Evolutionary conservation across 2,888 invertebrate genomes (phyloP), one percentile per base, ranked within the genome.

Genomic region (Pinctada fucata): DNA sequence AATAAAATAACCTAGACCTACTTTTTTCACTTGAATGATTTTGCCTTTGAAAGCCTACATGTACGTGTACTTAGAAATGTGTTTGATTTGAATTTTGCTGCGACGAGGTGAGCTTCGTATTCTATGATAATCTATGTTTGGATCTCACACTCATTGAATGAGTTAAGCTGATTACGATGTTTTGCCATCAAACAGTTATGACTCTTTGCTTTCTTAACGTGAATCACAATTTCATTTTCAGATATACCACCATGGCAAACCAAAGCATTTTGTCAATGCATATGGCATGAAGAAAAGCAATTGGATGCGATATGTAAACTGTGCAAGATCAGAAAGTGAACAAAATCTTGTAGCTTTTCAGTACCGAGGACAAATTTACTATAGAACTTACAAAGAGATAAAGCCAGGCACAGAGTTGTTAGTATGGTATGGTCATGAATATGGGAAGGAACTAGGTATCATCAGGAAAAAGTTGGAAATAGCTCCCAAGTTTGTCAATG

Each of bases 241-340:
- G 90, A 83, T 90, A 8, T 84, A 82, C 68, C 77, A 78, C 31
- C 80, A 86, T 16, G 86, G 88, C 13, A 83, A 82, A 64, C 80
- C 86, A 8, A 83, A 82, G 68, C 87, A 89, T 79, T 92, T 88
- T 84, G 87, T 94, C 13, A 94, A 94, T 88, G 94, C 93, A 0
- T 87, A 83, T 0, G 92, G 94, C 76, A 85, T 91, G 3, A 84
- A 89, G 52, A 87, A 85, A 8, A 93, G 94, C 3, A 94, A 94
- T 88, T 94, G 94, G 94, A 93, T 94, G 93, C 92, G 94, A 6
- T 94, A 93, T 83, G 94, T 94, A 3, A 94, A 94, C 89, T 94
- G 94, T 90, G 93, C 94, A 3, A 86, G 94, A 3, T 91, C 93
- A 81, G 92, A 93, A 83, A 80, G 83, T 45, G 94, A 94, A 83